Evolutionary conservation across 2,797 vertebrate species (phyloP).

Genomic region (Poecilia gillii): DNA sequence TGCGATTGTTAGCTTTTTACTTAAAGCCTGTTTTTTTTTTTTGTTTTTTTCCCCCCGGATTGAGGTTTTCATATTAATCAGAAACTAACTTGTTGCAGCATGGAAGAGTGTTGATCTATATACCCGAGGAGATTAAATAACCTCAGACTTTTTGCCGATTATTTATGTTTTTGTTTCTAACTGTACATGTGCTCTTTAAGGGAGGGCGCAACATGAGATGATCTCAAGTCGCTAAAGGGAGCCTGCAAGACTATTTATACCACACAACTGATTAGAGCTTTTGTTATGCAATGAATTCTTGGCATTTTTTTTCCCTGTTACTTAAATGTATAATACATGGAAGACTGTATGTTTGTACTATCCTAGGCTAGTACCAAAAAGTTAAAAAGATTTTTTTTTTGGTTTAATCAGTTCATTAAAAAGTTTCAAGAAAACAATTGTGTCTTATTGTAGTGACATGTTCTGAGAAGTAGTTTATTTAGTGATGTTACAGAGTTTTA

Average conservation of each 20-base stretch:
- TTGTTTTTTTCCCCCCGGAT: slow-evolving; percentile 20
- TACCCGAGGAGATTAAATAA: slow-evolving; percentile 56
- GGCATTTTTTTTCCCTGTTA: slow-evolving; percentile 63
- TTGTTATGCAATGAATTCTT: slow-evolving; percentile 72
- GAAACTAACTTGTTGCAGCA: slow-evolving; percentile 72
- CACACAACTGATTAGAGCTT: slow-evolving; percentile 62
- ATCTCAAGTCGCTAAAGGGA: slow-evolving; percentile 80
- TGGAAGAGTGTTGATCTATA: slow-evolving; percentile 43
- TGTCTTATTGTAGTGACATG: slow-evolving; percentile 1
- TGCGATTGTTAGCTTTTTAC: slow-evolving; percentile 58
- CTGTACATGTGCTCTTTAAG: slow-evolving; percentile 69
- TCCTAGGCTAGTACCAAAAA: slow-evolving; percentile 82
- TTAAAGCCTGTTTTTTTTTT: slow-evolving; percentile 47
- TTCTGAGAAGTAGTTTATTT: not conserved
- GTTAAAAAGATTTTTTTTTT: slow-evolving; percentile 61
- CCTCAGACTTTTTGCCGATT: slow-evolving; percentile 66
- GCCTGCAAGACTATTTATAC: slow-evolving; percentile 69
- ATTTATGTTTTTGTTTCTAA: slow-evolving; percentile 82
- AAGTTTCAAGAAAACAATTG: slow-evolving; percentile 62
- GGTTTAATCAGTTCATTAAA: slow-evolving; percentile 81
- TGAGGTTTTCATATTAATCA: slow-evolving; percentile 61
- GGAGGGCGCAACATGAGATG: slow-evolving; percentile 44
- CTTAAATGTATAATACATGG: slow-evolving; percentile 72
- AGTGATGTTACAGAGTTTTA: not conserved
- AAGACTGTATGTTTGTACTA: slow-evolving; percentile 71